phyloP scores from a whole-genome alignment of 2,113 vertebrate genomes.

The Connochaetes taurinus region DNA sequence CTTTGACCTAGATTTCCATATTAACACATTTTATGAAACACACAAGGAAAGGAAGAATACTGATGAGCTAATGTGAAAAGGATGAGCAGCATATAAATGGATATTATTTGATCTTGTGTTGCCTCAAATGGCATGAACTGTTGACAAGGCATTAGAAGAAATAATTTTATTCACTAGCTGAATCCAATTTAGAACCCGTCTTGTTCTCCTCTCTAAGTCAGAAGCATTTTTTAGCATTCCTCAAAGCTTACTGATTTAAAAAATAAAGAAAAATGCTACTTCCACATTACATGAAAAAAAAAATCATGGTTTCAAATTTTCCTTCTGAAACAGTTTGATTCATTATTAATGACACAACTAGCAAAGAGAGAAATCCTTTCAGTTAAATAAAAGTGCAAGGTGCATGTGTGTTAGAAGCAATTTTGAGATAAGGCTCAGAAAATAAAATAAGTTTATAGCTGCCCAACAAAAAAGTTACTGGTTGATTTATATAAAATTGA shows the following conservation, averaged over 20 bases:
- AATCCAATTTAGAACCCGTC: constrained; percentile 37
- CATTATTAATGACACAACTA: constrained; percentile 47
- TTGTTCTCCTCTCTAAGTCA: constrained; percentile 25
- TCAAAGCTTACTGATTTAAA: constrained; percentile 47
- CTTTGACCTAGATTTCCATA: neutral
- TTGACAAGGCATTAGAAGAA: constrained; percentile 47
- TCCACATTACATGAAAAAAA: neutral
- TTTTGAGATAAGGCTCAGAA: neutral
- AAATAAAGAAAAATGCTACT: neutral
- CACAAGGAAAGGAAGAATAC: neutral
- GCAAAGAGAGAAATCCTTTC: neutral
- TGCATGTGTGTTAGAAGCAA: neutral
- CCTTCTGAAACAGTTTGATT: neutral
- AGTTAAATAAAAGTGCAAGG: constrained; percentile 27
- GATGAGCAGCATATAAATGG: neutral
- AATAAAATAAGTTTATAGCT: neutral
- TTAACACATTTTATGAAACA: neutral
- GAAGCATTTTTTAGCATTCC: constrained; percentile 39
- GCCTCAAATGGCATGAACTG: constrained; percentile 30
- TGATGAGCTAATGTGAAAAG: neutral
- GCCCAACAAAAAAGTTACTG: neutral
- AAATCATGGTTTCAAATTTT: neutral
- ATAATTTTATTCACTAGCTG: constrained; percentile 51
- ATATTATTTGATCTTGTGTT: neutral
- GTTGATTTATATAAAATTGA: neutral